Percentiles rank a stretch among this genome's conserved stretches.
phyloP scores from a whole-genome alignment of 2,888 invertebrate genomes.

The Polydrusus pterygomalis region DNA sequence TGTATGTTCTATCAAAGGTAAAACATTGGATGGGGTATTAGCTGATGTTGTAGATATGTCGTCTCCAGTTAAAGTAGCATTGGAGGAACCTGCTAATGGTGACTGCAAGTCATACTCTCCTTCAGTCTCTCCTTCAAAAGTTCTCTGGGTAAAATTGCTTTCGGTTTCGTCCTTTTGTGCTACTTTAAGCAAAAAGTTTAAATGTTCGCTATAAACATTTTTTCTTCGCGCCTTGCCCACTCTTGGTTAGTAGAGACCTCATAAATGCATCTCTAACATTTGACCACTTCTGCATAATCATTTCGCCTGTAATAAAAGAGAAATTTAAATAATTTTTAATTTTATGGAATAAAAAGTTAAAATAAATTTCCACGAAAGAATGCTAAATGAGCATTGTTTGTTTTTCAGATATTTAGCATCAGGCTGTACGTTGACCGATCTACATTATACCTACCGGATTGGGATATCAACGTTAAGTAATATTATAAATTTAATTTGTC shows the following conservation, averaged over 20 bases:
- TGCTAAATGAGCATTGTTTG: too few species aligned
- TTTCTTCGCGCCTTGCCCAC: too few species aligned
- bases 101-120: background rate
- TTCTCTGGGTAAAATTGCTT: constrained; percentile 20
- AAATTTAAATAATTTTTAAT: background rate
- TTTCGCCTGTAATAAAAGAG: background rate
- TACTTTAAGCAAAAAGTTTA: too few species aligned
- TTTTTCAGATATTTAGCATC: constrained; percentile 55
- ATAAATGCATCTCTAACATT: background rate
- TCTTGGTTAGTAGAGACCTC: too few species aligned
- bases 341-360: too few species aligned
- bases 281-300: background rate
- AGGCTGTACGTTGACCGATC: constrained; percentile 48
- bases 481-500: constrained; percentile 15
- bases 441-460: constrained; percentile 33
- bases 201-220: too few species aligned
- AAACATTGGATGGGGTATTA: constrained; percentile 3
- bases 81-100: background rate
- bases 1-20: constrained; percentile 23
- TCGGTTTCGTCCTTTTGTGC: too few species aligned
- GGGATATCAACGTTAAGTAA: too few species aligned
- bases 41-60: constrained; percentile 25
- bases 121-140: constrained; percentile 18
- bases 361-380: too few species aligned
- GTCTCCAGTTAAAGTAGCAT: constrained; percentile 4